Percentiles rank a stretch among this genome's conserved stretches.
These are phyloP conservation scores for Oryzias sinensis DNA, from an alignment of 2,797 vertebrate species.

Conservation along the genomic window DNA sequence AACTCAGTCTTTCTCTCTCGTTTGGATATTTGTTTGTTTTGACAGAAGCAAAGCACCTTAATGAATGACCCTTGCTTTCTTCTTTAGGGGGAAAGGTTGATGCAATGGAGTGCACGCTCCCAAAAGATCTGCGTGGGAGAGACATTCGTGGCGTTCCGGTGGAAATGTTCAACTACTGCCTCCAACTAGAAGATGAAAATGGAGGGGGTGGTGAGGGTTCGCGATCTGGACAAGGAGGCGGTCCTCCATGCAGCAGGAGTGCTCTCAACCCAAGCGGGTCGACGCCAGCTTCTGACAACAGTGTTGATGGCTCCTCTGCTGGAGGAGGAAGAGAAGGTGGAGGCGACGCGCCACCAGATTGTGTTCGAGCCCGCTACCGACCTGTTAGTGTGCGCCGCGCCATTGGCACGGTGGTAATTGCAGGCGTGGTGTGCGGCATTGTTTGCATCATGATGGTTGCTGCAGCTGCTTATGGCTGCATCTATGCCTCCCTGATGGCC, in stretches of 20 bases:
- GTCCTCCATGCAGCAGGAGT: conserved; percentile 75
- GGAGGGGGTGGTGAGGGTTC: conserved; percentile 68
- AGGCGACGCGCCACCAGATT: conserved; percentile 80
- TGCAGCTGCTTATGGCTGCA: conserved; percentile 95
- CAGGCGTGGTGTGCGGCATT: conserved; percentile 94
- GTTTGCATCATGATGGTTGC: conserved; percentile 99
- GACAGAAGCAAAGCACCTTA: conserved; percentile 38
- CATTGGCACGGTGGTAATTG: conserved; percentile 96
- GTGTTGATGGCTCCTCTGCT: conserved; percentile 50
- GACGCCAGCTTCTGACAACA: conserved; percentile 57
- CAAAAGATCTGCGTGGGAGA: conserved; percentile 95
- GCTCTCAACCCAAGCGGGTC: conserved; percentile 52
- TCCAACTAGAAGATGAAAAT: conserved; percentile 91
- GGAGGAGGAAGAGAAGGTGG: conserved; percentile 35
- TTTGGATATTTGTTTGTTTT: conserved; percentile 52
- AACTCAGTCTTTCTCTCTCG: conserved; percentile 19
- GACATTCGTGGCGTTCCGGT: conserved; percentile 94
- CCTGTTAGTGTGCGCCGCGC: conserved; percentile 93
- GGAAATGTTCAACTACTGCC: conserved; percentile 99
- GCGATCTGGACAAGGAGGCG: conserved; percentile 69
- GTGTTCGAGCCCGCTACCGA: conserved; percentile 88
- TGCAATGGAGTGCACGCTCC: conserved; percentile 93
- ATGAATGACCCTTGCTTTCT: conserved; percentile 51
- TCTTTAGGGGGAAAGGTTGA: conserved; percentile 82
- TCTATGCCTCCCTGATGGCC: conserved; percentile 98